Percentiles rank a stretch among this genome's conserved stretches.
Conservation (phyloP, 2,888 invertebrate species). For the Pardosa pseudoannulata region DNA sequence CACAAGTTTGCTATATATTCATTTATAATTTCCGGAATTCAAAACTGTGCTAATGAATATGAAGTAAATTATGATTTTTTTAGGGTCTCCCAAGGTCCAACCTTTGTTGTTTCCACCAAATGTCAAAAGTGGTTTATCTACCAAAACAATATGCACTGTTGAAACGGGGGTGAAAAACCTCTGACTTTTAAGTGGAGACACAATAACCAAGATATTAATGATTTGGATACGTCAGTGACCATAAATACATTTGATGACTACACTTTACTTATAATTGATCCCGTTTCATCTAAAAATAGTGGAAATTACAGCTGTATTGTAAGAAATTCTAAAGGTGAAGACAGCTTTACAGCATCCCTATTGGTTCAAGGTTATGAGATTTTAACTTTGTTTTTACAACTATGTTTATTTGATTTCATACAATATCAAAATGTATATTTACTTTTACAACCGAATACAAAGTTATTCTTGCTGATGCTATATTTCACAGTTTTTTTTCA, state of each 20-base stretch:
- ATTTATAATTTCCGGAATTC: too few relatives aligned
- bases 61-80: too few relatives aligned
- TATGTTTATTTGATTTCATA: too few relatives aligned
- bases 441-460: too few relatives aligned
- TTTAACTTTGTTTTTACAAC: too few relatives aligned
- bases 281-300: slow-evolving; percentile 26
- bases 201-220: slow-evolving; percentile 1
- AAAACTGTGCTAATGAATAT: too few relatives aligned
- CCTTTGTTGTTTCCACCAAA: slow-evolving; percentile 45
- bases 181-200: slow-evolving; percentile 41
- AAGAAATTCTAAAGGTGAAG: slow-evolving; percentile 47
- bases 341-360: slow-evolving; percentile 36
- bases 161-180: slow-evolving; percentile 36
- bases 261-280: slow-evolving; percentile 53
- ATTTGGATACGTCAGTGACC: background rate
- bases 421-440: too few relatives aligned
- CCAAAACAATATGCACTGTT: slow-evolving; percentile 40
- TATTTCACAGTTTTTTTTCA: too few relatives aligned
- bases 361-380: slow-evolving; percentile 59
- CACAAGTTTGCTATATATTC: too few relatives aligned
- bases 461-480: too few relatives aligned
- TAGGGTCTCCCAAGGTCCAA: slow-evolving; percentile 52
- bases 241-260: slow-evolving; percentile 45
- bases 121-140: slow-evolving; percentile 36
- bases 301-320: slow-evolving; percentile 71